Evolutionary conservation across 2,888 invertebrate genomes (phyloP).

Genomic region (Tuberolachnus salignus): DNA sequence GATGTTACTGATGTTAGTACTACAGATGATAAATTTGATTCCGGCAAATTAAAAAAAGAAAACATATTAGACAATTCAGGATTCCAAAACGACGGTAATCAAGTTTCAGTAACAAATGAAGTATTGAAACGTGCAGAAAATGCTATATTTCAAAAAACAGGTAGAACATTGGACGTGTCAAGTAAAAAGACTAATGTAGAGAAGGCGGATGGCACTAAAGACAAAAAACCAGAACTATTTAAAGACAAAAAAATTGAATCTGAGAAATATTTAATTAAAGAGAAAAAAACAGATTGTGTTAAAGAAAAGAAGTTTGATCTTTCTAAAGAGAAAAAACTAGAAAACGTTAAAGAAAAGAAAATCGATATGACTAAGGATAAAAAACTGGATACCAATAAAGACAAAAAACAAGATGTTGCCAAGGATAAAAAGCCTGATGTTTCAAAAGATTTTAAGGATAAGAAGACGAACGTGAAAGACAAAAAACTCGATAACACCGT

Average conservation of each 20-base stretch:
- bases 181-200: slow-evolving; percentile 53
- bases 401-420: slow-evolving; percentile 48
- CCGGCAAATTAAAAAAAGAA: slow-evolving; percentile 60
- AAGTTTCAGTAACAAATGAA: slow-evolving; percentile 80
- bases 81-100: slow-evolving; percentile 60
- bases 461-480: slow-evolving; percentile 51
- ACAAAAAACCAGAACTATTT: slow-evolving; percentile 58
- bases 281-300: slow-evolving; percentile 40
- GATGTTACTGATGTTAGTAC: slow-evolving; percentile 64
- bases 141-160: slow-evolving; percentile 87
- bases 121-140: slow-evolving; percentile 90
- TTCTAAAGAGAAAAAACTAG: slow-evolving; percentile 38
- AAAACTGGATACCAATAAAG: slow-evolving; percentile 25
- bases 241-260: slow-evolving; percentile 62
- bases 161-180: slow-evolving; percentile 63
- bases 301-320: slow-evolving; percentile 54
- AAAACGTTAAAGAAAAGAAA: slow-evolving; percentile 52
- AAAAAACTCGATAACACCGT: slow-evolving; percentile 55
- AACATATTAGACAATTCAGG: slow-evolving; percentile 38
- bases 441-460: slow-evolving; percentile 43
- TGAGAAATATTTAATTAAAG: slow-evolving; percentile 61
- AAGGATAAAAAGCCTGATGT: slow-evolving; percentile 50
- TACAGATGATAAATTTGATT: slow-evolving; percentile 60
- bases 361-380: slow-evolving; percentile 43
- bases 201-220: slow-evolving; percentile 28